Conservation (phyloP, 2,888 invertebrate genomes). For the Drosophila anomelani region DNA sequence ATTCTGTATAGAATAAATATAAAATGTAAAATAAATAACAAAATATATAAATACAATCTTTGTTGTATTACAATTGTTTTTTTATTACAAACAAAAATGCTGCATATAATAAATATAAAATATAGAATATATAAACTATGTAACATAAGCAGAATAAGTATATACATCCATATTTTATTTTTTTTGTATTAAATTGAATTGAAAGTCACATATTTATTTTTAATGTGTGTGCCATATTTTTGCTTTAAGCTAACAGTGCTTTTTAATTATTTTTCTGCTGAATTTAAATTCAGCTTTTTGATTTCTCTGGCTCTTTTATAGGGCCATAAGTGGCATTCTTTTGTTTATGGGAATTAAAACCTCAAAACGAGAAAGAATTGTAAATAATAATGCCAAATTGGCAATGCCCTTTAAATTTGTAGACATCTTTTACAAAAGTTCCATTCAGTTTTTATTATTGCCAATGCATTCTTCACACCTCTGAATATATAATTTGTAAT, state of each 20-base stretch:
- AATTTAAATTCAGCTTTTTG: not conserved
- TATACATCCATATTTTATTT: no score
- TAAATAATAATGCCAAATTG: no score
- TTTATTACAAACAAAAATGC: not conserved
- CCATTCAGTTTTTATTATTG: not conserved
- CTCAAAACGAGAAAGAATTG: not conserved
- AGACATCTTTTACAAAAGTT: not conserved
- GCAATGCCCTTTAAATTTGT: not conserved
- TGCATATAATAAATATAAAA: not conserved
- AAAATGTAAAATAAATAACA: not conserved
- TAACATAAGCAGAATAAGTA: no score
- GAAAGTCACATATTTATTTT: no score
- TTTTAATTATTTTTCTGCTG: not conserved
- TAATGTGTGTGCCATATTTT: not conserved
- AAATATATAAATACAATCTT: no score
- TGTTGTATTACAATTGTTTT: no score
- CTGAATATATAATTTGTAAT: not conserved
- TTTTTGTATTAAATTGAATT: not conserved
- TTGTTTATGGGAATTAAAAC: not conserved
- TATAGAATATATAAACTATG: not conserved
- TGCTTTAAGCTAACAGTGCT: not conserved
- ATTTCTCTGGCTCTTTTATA: slow-evolving; percentile 15
- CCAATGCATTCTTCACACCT: not conserved
- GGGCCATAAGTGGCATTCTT: slow-evolving; percentile 15
- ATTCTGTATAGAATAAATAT: not conserved